These are phyloP conservation scores for Aethes cnicana DNA, from an alignment of 2,888 invertebrate species.

Conservation along the genomic window DNA sequence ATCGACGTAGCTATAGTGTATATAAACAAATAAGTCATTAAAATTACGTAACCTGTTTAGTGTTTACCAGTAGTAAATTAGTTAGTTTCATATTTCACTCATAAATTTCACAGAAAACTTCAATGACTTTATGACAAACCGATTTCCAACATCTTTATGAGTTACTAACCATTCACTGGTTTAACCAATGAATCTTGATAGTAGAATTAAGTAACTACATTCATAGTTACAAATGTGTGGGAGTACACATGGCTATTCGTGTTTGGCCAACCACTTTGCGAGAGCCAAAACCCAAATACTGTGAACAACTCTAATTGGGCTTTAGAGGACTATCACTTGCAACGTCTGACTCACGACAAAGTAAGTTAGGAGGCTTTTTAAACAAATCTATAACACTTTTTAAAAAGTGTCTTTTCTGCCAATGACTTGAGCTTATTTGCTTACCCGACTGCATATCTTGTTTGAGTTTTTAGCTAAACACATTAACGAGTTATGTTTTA, in stretches of 20 bases:
- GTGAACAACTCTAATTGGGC: slow-evolving; percentile 49
- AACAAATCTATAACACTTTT: slow-evolving; percentile 17
- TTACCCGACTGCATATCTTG: slow-evolving; percentile 12
- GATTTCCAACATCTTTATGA: too few species aligned
- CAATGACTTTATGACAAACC: too few species aligned
- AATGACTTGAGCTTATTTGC: slow-evolving; percentile 14
- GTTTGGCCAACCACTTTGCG: slow-evolving; percentile 42
- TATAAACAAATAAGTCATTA: too few species aligned
- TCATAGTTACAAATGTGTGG: slow-evolving; percentile 41
- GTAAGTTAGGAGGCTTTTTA: slow-evolving; percentile 26
- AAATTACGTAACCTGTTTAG: too few species aligned
- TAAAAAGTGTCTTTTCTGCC: slow-evolving; percentile 2
- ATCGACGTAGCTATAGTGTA: too few species aligned
- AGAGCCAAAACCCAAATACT: slow-evolving; percentile 37
- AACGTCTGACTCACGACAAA: slow-evolving; percentile 32
- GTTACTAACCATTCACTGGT: too few species aligned
- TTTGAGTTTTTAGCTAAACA: neutral
- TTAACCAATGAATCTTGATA: slow-evolving; percentile 7
- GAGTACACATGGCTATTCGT: slow-evolving; percentile 41
- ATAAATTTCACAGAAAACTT: too few species aligned
- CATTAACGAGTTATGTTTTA: neutral
- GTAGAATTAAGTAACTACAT: slow-evolving; percentile 30
- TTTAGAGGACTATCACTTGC: slow-evolving; percentile 43
- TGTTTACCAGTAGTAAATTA: too few species aligned
- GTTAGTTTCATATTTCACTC: too few species aligned